Conservation (phyloP, 2,797 vertebrate genomes). For the Emydoidea blandingii region DNA sequence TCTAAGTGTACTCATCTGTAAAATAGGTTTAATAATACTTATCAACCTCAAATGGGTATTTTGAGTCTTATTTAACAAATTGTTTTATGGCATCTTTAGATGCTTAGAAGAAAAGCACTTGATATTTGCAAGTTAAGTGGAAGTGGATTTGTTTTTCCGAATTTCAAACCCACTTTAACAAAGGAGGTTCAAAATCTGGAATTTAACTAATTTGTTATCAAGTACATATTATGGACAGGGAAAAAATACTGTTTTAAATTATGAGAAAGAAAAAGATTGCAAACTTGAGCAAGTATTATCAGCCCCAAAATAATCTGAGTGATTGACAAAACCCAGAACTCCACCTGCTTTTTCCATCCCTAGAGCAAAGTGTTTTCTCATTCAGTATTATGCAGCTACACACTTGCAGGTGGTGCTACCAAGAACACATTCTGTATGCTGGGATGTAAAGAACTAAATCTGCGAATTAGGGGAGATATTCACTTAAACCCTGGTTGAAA, state of each 20-base stretch:
- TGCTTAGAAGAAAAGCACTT: background rate
- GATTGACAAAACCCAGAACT: background rate
- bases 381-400: slow-evolving; percentile 44
- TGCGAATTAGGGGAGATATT: slow-evolving; percentile 47
- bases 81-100: background rate
- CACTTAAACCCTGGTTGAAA: slow-evolving; percentile 54
- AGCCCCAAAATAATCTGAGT: slow-evolving; percentile 5
- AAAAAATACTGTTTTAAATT: slow-evolving; percentile 22
- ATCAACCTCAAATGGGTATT: background rate
- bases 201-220: background rate
- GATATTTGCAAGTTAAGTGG: background rate
- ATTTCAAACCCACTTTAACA: background rate
- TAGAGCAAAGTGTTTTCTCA: slow-evolving; percentile 35
- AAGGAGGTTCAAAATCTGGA: background rate
- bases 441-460: slow-evolving; percentile 58
- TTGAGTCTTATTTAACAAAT: background rate
- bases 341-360: background rate
- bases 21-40: background rate
- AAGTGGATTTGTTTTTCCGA: background rate
- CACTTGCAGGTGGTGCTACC: slow-evolving; percentile 29
- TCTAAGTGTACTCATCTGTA: background rate
- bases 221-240: background rate
- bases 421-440: slow-evolving; percentile 54
- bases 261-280: slow-evolving; percentile 16
- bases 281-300: slow-evolving; percentile 9